Conservation (phyloP, 2,888 invertebrate genomes). For the Drosophila rubida region DNA sequence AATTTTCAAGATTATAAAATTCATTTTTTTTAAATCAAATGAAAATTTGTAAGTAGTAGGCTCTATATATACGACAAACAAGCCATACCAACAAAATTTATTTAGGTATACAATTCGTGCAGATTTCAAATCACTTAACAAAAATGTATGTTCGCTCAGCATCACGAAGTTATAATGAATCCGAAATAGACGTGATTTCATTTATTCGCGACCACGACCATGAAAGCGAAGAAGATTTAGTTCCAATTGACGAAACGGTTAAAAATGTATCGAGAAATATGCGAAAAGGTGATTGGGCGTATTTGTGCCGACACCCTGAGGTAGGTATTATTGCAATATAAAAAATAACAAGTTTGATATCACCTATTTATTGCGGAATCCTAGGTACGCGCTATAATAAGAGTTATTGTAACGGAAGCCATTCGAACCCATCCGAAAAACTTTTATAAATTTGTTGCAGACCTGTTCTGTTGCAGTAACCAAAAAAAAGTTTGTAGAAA, state of each 20-base stretch:
- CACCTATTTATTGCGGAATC: background rate
- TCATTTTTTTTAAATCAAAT: background rate
- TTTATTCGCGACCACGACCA: background rate
- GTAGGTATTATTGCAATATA: conserved; percentile 6
- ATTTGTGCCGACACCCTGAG: conserved; percentile 57
- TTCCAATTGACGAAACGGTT: conserved; percentile 35
- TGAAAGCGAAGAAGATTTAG: conserved; percentile 10
- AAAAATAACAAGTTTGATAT: background rate
- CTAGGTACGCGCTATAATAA: conserved; percentile 59
- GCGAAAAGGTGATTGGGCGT: conserved; percentile 58
- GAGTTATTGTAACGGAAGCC: conserved; percentile 50
- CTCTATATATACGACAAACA: background rate
- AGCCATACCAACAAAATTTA: background rate
- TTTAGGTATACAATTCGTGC: background rate
- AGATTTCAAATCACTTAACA: background rate
- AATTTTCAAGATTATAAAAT: background rate
- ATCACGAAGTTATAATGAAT: conserved; percentile 2
- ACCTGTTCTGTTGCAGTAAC: conserved; percentile 39
- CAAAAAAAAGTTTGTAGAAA: conserved; percentile 6
- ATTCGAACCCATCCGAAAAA: conserved; percentile 20
- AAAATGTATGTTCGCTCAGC: conserved; percentile 24
- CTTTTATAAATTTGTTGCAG: conserved; percentile 43
- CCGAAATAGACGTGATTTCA: background rate
- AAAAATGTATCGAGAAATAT: conserved; percentile 40
- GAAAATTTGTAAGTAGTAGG: background rate